phyloP scores from a whole-genome alignment of 2,797 vertebrate genomes.

The Xenops minutus region DNA sequence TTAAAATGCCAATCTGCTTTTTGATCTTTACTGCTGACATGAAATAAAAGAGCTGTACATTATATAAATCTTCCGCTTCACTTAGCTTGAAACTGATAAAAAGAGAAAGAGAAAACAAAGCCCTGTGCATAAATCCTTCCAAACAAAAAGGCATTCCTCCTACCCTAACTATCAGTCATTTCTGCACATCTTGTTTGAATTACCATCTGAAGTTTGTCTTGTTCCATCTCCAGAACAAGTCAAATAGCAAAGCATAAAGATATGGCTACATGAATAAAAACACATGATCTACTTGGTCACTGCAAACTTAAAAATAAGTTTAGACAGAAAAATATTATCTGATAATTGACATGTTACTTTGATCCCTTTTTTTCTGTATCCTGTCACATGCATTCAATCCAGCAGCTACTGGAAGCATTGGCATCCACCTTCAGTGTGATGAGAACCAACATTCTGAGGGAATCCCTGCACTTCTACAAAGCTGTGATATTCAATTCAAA shows the following conservation, averaged over 20 bases:
- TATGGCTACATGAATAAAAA: constrained; percentile 73
- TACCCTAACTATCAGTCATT: constrained; percentile 64
- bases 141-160: constrained; percentile 68
- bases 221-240: constrained; percentile 72
- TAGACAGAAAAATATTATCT: constrained; percentile 69
- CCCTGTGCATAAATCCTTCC: constrained; percentile 73
- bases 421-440: not conserved
- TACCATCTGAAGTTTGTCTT: constrained; percentile 73
- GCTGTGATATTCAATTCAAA: not conserved
- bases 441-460: not conserved
- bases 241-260: constrained; percentile 62
- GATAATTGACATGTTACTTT: constrained; percentile 71
- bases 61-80: constrained; percentile 68
- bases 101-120: constrained; percentile 71
- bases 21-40: constrained; percentile 67
- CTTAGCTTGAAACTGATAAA: constrained; percentile 68
- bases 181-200: constrained; percentile 79
- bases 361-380: constrained; percentile 69
- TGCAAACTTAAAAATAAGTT: constrained; percentile 57
- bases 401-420: constrained; percentile 60
- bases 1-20: constrained; percentile 56
- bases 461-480: not conserved
- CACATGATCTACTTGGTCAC: constrained; percentile 69
- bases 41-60: constrained; percentile 59
- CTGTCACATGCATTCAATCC: constrained; percentile 52